A percentile compares a stretch with the other conserved stretches of the same genome.
phyloP scores from a whole-genome alignment of 2,888 invertebrate species.

The Epinotia bilunana region DNA sequence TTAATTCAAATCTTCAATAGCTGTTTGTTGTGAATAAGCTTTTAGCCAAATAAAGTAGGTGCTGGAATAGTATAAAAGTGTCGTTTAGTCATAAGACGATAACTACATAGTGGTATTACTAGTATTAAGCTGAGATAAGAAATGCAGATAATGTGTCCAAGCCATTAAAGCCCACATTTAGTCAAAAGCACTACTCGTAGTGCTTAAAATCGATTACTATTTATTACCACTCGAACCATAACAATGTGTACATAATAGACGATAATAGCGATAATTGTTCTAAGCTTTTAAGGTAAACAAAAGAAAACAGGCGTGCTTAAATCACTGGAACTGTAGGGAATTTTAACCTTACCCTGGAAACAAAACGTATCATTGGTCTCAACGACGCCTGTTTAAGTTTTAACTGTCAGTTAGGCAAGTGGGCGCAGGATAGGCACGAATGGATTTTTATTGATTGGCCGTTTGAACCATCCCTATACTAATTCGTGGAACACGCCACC shows the following conservation, averaged over 20 bases:
- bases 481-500: slow-evolving; percentile 79
- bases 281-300: slow-evolving; percentile 33
- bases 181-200: background rate
- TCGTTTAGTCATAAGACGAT: background rate
- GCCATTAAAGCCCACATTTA: background rate
- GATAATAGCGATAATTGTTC: slow-evolving; percentile 21
- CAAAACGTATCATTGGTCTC: background rate
- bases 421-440: slow-evolving; percentile 17
- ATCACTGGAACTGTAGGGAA: background rate
- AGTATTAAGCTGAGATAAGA: slow-evolving; percentile 1
- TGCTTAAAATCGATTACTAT: slow-evolving; percentile 6
- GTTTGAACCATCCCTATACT: slow-evolving; percentile 65
- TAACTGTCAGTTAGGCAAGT: background rate
- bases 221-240: slow-evolving; percentile 18
- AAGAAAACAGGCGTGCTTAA: slow-evolving; percentile 6
- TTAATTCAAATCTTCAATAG: background rate
- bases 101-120: background rate
- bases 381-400: background rate
- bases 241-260: slow-evolving; percentile 24
- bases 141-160: background rate
- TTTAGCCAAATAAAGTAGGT: background rate
- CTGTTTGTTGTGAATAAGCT: background rate
- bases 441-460: slow-evolving; percentile 47
- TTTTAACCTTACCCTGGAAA: background rate
- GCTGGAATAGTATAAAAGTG: background rate